A percentile compares a stretch with the other conserved stretches of the same genome.
Evolutionary conservation across 2,888 invertebrate genomes (phyloP).

Genomic region (Salticus scenicus): DNA sequence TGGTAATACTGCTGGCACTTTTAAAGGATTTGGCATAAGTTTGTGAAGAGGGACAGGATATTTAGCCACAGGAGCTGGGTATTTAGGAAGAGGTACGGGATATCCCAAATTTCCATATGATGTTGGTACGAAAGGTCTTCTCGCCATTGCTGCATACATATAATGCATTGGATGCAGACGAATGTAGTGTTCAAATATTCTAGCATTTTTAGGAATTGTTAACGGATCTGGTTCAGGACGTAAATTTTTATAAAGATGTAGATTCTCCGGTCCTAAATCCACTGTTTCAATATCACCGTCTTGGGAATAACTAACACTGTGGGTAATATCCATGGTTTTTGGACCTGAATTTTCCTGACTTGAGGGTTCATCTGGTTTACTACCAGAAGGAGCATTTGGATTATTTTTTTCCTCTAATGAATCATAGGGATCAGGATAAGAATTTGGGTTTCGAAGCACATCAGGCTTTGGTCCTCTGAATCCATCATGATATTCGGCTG

Average conservation of each 20-base stretch:
- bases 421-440: background rate
- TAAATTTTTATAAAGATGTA: constrained; percentile 16
- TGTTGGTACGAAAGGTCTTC: background rate
- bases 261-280: constrained; percentile 27
- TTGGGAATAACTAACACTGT: constrained; percentile 29
- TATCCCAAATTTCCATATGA: background rate
- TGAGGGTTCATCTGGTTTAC: background rate
- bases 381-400: background rate
- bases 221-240: constrained; percentile 52
- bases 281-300: constrained; percentile 14
- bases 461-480: background rate
- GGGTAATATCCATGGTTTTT: background rate
- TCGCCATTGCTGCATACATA: background rate
- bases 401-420: background rate
- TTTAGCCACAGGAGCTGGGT: background rate
- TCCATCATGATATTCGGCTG: background rate
- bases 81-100: background rate
- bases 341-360: background rate
- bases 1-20: constrained; percentile 38
- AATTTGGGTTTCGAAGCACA: background rate
- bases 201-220: constrained; percentile 52
- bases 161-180: constrained; percentile 44
- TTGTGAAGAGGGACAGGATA: constrained; percentile 26
- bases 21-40: constrained; percentile 57
- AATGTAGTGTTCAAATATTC: constrained; percentile 53